Evolutionary conservation across 2,888 invertebrate genomes (phyloP).

Genomic region (Stegophylla sp.): DNA sequence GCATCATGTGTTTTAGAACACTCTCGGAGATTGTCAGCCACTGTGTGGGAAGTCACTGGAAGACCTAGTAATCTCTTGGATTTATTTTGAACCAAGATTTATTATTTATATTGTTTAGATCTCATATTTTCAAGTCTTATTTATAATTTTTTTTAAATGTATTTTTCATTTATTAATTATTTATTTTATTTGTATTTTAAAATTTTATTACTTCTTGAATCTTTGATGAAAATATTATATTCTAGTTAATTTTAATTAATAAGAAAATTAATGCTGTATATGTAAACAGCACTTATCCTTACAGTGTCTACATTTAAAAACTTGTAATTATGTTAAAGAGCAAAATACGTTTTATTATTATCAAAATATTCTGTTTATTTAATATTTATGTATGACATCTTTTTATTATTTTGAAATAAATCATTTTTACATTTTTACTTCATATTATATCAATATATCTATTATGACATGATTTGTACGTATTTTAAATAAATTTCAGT

Average conservation of each 20-base stretch:
- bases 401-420: no score
- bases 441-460: neutral
- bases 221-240: neutral
- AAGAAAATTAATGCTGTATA: no score
- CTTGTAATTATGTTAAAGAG: no score
- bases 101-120: neutral
- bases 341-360: no score
- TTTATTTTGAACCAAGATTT: slow-evolving; percentile 66
- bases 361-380: no score
- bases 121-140: neutral
- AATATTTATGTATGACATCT: no score
- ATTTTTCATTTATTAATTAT: neutral
- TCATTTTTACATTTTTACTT: neutral
- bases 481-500: no score
- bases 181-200: neutral
- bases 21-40: slow-evolving; percentile 80
- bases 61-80: slow-evolving; percentile 72
- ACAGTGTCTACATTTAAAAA: no score
- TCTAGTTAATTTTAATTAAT: neutral
- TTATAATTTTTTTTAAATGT: neutral
- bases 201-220: neutral
- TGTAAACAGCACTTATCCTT: no score
- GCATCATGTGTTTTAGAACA: slow-evolving; percentile 85
- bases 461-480: neutral
- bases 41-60: slow-evolving; percentile 77